phyloP scores from a whole-genome alignment of 2,888 invertebrate species.

The Drosophila incognita region DNA sequence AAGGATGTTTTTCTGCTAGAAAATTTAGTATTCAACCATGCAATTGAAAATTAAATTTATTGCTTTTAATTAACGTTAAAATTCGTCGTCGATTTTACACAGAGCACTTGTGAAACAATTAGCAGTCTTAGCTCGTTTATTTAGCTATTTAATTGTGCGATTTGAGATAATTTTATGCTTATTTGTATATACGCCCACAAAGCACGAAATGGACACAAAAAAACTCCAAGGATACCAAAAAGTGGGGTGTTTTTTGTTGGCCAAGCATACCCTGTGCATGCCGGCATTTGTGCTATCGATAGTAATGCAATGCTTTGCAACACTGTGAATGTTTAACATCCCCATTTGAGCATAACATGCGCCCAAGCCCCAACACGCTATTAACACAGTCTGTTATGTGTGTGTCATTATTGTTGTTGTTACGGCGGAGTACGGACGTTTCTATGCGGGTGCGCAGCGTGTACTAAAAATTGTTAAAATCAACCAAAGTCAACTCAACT shows the following conservation, averaged over 20 bases:
- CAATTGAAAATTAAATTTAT: slow-evolving; percentile 20
- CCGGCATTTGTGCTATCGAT: slow-evolving; percentile 47
- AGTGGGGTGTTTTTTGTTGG: slow-evolving; percentile 45
- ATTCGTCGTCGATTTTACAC: neutral
- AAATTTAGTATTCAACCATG: slow-evolving; percentile 14
- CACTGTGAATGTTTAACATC: slow-evolving; percentile 21
- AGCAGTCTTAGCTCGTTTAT: slow-evolving; percentile 3
- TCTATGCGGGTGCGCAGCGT: slow-evolving; percentile 59
- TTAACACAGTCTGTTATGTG: slow-evolving; percentile 33
- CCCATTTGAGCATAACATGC: slow-evolving; percentile 41
- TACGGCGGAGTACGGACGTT: slow-evolving; percentile 51
- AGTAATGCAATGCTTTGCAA: slow-evolving; percentile 7
- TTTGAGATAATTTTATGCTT: slow-evolving; percentile 37
- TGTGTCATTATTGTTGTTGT: slow-evolving; percentile 55
- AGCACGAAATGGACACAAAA: slow-evolving; percentile 51
- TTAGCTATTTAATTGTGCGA: slow-evolving; percentile 19
- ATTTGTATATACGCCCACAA: slow-evolving; percentile 53
- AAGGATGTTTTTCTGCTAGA: slow-evolving; percentile 8
- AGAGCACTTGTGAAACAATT: neutral
- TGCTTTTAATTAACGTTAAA: slow-evolving; percentile 15
- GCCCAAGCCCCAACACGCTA: slow-evolving; percentile 24
- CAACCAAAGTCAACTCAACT: slow-evolving; percentile 36
- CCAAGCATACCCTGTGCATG: slow-evolving; percentile 42
- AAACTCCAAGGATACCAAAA: slow-evolving; percentile 69
- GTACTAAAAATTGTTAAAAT: slow-evolving; percentile 18